These are phyloP conservation scores for Galerucella nymphaeae DNA, from an alignment of 2,888 invertebrate genomes.

Conservation along the genomic window DNA sequence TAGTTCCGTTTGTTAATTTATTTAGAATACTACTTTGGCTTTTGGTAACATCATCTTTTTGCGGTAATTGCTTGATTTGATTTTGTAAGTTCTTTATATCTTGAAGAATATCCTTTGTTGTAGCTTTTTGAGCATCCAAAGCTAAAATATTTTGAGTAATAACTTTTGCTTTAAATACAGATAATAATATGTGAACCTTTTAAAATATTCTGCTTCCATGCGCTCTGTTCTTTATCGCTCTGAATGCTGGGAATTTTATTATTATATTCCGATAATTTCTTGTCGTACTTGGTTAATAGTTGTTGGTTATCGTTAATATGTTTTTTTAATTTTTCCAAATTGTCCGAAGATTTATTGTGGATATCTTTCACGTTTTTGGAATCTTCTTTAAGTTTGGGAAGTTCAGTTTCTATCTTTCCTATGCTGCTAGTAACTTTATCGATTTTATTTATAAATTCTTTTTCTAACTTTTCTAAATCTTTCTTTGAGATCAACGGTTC, in stretches of 20 bases:
- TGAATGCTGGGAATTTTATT: constrained; percentile 55
- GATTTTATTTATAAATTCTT: constrained; percentile 57
- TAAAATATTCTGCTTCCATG: constrained; percentile 59
- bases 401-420: constrained; percentile 56
- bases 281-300: constrained; percentile 69
- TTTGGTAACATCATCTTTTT: constrained; percentile 61
- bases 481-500: constrained; percentile 54
- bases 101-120: constrained; percentile 52
- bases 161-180: not conserved
- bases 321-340: constrained; percentile 64
- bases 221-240: constrained; percentile 53
- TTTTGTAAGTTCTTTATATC: constrained; percentile 55
- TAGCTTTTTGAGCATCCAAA: constrained; percentile 57
- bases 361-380: constrained; percentile 64
- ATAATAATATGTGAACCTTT: constrained; percentile 55
- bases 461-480: constrained; percentile 56
- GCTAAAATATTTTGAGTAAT: constrained; percentile 47
- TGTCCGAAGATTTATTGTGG: constrained; percentile 64
- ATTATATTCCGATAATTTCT: constrained; percentile 67
- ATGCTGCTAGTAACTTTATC: constrained; percentile 55
- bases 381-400: constrained; percentile 59
- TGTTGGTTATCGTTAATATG: constrained; percentile 68
- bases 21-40: constrained; percentile 70
- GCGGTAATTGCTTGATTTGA: constrained; percentile 63
- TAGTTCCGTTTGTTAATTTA: constrained; percentile 26